A percentile compares a stretch with the other conserved stretches of the same genome.
Conservation (phyloP, 2,888 invertebrate species). For the Allygus modestus region DNA sequence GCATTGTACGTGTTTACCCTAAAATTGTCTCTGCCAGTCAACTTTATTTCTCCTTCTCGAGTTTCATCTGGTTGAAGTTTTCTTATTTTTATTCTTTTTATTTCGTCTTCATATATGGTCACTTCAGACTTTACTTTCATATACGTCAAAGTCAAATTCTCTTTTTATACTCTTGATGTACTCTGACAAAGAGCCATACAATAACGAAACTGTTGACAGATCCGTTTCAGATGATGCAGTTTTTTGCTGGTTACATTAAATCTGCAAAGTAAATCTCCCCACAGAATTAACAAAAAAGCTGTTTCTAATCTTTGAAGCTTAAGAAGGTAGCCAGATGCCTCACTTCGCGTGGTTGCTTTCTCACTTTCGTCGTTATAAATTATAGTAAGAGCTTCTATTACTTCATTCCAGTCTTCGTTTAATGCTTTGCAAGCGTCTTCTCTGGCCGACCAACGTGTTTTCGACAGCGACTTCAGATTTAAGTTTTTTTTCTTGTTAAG, state of each 20-base stretch:
- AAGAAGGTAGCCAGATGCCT: not conserved
- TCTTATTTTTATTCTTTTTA: too few species aligned
- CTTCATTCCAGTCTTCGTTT: slow-evolving; percentile 27
- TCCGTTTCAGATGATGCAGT: slow-evolving; percentile 22
- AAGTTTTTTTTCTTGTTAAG: slow-evolving; percentile 4
- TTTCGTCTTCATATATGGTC: too few species aligned
- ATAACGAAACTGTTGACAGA: not conserved
- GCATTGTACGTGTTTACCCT: too few species aligned
- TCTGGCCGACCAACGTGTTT: slow-evolving; percentile 40
- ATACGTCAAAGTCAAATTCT: slow-evolving; percentile 19
- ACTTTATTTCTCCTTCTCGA: too few species aligned
- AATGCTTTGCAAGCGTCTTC: not conserved
- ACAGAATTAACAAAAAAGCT: slow-evolving; percentile 23
- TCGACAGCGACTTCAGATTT: not conserved
- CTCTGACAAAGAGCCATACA: slow-evolving; percentile 29
- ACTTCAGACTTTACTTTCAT: slow-evolving; percentile 33
- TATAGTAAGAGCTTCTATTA: slow-evolving; percentile 8
- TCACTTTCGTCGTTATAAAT: slow-evolving; percentile 10
- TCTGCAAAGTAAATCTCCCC: slow-evolving; percentile 15
- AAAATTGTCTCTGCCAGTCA: too few species aligned
- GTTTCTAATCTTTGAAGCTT: slow-evolving; percentile 35
- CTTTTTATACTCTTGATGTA: not conserved
- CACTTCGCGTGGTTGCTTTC: slow-evolving; percentile 15
- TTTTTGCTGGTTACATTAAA: slow-evolving; percentile 21
- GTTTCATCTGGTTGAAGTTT: too few species aligned